A percentile compares a stretch with the other conserved stretches of the same genome.
These are phyloP conservation scores for Odontomachus brunneus DNA, from an alignment of 1,140 invertebrate species.

Conservation along the genomic window DNA sequence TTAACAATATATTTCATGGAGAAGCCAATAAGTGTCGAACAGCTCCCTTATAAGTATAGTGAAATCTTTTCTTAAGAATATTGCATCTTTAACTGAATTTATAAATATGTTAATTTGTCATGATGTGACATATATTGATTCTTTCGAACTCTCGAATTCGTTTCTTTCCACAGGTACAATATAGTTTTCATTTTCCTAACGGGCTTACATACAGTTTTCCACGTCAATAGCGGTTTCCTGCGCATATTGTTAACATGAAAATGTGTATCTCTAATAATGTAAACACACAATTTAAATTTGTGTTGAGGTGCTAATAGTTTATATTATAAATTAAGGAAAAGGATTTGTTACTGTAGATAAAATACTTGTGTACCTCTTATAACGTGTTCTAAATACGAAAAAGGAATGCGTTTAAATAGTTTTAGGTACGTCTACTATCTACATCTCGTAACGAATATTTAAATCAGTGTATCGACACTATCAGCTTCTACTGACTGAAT, in stretches of 20 bases:
- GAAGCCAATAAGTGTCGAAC: no score
- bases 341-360: slow-evolving; percentile 16
- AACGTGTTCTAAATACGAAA: slow-evolving; percentile 4
- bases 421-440: not conserved
- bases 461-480: not conserved
- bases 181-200: slow-evolving; percentile 57
- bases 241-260: slow-evolving; percentile 63
- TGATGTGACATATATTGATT: slow-evolving; percentile 23
- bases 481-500: not conserved
- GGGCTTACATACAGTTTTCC: slow-evolving; percentile 50
- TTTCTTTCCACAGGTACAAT: slow-evolving; percentile 64
- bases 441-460: not conserved
- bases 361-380: slow-evolving; percentile 23
- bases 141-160: slow-evolving; percentile 22
- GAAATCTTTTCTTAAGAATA: slow-evolving; percentile 27
- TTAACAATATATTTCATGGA: no score
- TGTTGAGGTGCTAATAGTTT: slow-evolving; percentile 24
- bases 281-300: slow-evolving; percentile 28
- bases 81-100: slow-evolving; percentile 11
- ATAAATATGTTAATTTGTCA: slow-evolving; percentile 39
- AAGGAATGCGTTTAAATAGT: slow-evolving; percentile 35
- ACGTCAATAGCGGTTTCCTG: slow-evolving; percentile 56
- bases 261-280: slow-evolving; percentile 50
- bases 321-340: slow-evolving; percentile 33
- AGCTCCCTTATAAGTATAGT: no score